These are phyloP conservation scores for Lepus townsendii DNA, from an alignment of 2,797 vertebrate genomes.

Conservation along the genomic window DNA sequence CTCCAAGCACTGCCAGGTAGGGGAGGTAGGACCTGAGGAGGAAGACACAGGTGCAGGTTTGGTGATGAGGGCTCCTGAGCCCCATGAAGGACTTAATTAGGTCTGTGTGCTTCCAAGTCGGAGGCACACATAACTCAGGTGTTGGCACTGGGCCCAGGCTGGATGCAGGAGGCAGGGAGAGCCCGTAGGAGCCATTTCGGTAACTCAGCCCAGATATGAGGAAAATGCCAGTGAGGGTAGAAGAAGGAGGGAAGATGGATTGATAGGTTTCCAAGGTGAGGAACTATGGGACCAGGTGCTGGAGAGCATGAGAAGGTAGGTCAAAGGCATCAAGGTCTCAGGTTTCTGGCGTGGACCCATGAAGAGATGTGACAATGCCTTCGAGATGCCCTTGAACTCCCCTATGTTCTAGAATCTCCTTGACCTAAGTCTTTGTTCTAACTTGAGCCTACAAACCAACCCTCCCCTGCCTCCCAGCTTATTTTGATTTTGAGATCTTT, in stretches of 20 bases:
- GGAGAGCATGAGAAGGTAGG: neutral
- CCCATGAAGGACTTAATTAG: neutral
- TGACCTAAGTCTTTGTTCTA: neutral
- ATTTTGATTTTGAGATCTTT: neutral
- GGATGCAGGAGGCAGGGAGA: neutral
- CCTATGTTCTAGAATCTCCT: neutral
- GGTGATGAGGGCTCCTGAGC: neutral
- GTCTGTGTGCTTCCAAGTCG: neutral
- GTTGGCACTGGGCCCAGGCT: neutral
- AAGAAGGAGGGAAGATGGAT: neutral
- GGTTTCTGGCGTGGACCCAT: neutral
- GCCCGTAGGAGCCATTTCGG: neutral
- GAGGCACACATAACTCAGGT: neutral
- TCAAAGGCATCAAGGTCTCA: neutral
- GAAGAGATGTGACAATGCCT: neutral
- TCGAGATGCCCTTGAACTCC: neutral
- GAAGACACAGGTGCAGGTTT: neutral
- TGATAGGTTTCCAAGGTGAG: neutral
- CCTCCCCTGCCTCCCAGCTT: neutral
- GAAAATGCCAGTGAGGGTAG: neutral
- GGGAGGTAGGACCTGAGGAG: neutral
- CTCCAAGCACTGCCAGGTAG: neutral
- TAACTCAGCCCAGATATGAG: neutral
- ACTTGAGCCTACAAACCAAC: neutral
- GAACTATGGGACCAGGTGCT: neutral